Percentiles rank a stretch among this genome's conserved stretches.
Evolutionary conservation across 2,113 vertebrate species (phyloP).

Genomic region (human (Homo sapiens)): DNA sequence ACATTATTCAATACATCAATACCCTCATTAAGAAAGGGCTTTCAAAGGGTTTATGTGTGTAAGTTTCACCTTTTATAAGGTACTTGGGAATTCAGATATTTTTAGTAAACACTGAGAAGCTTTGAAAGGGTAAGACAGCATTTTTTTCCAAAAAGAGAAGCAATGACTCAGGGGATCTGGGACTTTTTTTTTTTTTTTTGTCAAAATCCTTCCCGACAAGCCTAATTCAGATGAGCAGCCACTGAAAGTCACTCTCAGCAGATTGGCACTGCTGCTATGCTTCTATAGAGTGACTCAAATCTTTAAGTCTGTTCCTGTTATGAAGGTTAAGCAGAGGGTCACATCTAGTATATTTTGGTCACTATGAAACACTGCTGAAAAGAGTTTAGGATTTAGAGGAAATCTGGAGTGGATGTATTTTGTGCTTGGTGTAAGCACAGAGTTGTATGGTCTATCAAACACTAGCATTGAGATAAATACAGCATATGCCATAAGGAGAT

Average conservation of each 20-base stretch:
- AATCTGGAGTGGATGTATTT: neutral
- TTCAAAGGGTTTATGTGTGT: neutral
- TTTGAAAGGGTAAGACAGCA: neutral
- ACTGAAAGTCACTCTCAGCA: neutral
- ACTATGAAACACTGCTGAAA: neutral
- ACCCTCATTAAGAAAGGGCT: neutral
- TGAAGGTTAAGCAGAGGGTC: neutral
- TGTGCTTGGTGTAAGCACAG: neutral
- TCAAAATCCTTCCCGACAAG: neutral
- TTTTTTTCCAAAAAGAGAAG: neutral
- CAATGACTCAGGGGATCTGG: neutral
- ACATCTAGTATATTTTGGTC: neutral
- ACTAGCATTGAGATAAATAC: neutral
- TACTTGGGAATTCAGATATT: slow-evolving; percentile 25
- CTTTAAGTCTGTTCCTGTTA: neutral
- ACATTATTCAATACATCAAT: neutral
- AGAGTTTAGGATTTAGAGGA: neutral
- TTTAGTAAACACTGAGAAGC: neutral
- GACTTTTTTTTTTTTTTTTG: neutral
- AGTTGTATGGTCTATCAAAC: no score
- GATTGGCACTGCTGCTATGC: no score
- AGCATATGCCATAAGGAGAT: accelerated
- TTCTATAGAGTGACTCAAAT: accelerated
- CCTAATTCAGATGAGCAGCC: neutral
- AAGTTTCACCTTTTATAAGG: slow-evolving; percentile 16